These are phyloP conservation scores for Dinomys branickii DNA, from an alignment of 2,113 vertebrate species.

Conservation along the genomic window DNA sequence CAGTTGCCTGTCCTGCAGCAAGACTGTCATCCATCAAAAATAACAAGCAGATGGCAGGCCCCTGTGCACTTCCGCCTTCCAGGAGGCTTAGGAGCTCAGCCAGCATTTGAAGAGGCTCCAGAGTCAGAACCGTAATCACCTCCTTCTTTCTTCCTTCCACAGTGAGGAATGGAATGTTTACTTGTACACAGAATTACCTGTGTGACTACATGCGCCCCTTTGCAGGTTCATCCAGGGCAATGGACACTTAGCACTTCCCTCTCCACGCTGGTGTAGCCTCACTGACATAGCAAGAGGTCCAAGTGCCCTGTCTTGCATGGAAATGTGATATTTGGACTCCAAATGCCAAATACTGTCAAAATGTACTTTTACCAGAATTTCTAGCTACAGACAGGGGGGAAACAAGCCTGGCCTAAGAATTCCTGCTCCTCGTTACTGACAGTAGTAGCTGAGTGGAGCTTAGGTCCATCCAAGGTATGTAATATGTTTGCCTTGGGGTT, in stretches of 20 bases:
- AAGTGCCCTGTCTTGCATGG: not conserved
- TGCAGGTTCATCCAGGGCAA: conserved; percentile 18
- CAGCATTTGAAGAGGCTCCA: conserved; percentile 22
- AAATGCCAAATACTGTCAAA: conserved; percentile 18
- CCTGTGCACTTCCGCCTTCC: conserved; percentile 11
- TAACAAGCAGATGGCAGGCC: conserved; percentile 71
- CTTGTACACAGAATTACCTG: conserved; percentile 27
- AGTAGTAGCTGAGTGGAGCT: not conserved
- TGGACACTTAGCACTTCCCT: conserved; percentile 10
- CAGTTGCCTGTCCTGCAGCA: conserved; percentile 62
- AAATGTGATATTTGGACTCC: not conserved
- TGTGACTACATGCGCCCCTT: not conserved
- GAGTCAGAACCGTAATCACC: conserved; percentile 3
- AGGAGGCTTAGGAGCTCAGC: conserved; percentile 47
- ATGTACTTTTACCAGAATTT: not conserved
- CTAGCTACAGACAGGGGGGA: not conserved
- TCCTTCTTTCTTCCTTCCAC: not conserved
- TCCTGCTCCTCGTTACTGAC: not conserved
- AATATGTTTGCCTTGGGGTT: not conserved
- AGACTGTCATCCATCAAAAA: conserved; percentile 78
- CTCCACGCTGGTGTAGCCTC: not conserved
- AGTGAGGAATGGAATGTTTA: conserved; percentile 57
- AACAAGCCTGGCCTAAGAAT: not conserved
- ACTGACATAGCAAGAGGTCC: not conserved
- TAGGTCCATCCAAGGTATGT: not conserved